A percentile compares a stretch with the other conserved stretches of the same genome.
Conservation (phyloP, 2,888 invertebrate genomes). For the Aphodius sticticus region DNA sequence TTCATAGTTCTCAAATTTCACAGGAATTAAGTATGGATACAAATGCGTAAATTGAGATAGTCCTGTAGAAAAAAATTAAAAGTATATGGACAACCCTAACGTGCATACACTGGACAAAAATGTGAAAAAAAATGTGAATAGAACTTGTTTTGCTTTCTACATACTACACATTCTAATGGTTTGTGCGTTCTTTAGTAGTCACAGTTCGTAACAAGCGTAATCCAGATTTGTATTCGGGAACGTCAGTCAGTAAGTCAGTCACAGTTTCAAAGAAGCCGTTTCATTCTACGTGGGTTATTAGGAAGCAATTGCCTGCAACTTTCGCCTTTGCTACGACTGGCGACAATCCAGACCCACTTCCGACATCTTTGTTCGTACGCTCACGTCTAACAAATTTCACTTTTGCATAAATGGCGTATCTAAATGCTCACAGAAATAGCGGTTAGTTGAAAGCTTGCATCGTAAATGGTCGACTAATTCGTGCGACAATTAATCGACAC, state of each 20-base stretch:
- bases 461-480: background rate
- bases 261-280: background rate
- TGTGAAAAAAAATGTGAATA: too few species aligned
- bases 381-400: background rate
- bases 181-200: background rate
- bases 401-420: slow-evolving; percentile 4
- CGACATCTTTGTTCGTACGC: background rate
- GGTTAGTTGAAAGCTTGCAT: background rate
- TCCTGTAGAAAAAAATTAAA: too few species aligned
- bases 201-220: background rate
- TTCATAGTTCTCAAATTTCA: too few species aligned
- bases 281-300: background rate
- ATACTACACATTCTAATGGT: too few species aligned
- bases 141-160: too few species aligned
- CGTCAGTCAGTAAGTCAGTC: background rate
- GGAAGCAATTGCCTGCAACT: background rate
- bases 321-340: background rate
- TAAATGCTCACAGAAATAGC: background rate
- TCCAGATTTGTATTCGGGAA: background rate
- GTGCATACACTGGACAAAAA: too few species aligned
- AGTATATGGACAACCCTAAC: too few species aligned
- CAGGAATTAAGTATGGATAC: too few species aligned
- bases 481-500: background rate
- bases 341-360: background rate
- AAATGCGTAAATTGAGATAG: too few species aligned